These are phyloP conservation scores for Polia nebulosa DNA, from an alignment of 2,888 invertebrate genomes.

Conservation along the genomic window DNA sequence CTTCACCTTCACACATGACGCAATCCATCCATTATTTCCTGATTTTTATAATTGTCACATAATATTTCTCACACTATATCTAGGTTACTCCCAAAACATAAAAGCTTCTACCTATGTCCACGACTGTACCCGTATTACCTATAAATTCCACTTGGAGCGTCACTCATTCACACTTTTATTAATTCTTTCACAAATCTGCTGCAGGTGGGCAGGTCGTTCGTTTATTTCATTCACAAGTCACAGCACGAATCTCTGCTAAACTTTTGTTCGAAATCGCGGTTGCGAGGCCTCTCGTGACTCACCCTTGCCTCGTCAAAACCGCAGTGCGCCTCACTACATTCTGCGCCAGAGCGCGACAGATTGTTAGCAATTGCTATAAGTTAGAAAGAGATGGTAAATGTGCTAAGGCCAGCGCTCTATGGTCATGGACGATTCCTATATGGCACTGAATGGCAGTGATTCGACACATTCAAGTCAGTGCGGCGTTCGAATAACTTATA, in stretches of 20 bases:
- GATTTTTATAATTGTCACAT: neutral
- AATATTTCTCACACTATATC: neutral
- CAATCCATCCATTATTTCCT: neutral
- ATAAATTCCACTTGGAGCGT: neutral
- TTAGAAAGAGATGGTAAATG: neutral
- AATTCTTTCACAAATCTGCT: no score
- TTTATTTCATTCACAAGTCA: neutral
- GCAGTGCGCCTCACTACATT: constrained; percentile 11
- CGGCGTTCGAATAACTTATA: neutral
- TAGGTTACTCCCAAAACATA: neutral
- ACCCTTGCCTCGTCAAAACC: neutral
- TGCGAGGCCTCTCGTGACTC: constrained; percentile 8
- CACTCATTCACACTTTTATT: neutral
- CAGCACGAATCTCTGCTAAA: neutral
- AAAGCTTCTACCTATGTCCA: neutral
- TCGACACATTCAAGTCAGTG: neutral
- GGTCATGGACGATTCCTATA: neutral
- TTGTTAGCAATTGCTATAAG: neutral
- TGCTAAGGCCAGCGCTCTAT: neutral
- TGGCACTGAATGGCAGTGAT: neutral
- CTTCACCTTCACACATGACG: no score
- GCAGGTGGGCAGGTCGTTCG: neutral
- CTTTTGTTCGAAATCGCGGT: constrained; percentile 16
- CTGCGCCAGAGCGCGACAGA: constrained; percentile 4
- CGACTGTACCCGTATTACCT: neutral